Base-by-base conservation (phyloP, 2,797 vertebrate genomes). In the Etheostoma perlongum region DNA sequence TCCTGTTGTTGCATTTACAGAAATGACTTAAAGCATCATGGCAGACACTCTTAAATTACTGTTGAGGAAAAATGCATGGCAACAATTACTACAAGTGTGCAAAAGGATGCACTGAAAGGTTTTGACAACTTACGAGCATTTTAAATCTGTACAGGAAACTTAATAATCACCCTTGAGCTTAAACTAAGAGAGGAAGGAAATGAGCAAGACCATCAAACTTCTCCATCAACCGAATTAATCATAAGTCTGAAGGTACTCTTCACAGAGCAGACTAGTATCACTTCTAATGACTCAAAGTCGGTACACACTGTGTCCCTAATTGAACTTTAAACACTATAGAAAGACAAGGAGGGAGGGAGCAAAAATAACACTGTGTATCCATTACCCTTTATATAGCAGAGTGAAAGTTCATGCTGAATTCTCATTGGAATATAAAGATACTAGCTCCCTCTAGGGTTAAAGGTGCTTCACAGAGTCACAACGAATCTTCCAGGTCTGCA, bases 221-320 rank as follows among this genome's bases (percentile, higher is more conserved):
- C 76, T 88, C 69, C 83, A 86, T 85, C 71, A 71, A 67, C 73
- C 89, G 81, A 90, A 90, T 90, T 91, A 92, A 92, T 91, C 80
- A 89, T 81, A 66, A 90, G 78, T 30, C 72, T 62, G 46, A 68
- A 72, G 85, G 83, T 18, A 40, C 83, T 85, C 76, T 67, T 78
- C 72, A 65, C 63, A 62, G 59, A 13, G 19, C 70, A 21, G 74
- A 72, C 62, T 55, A 67, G 74, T 72, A 69, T 90, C 79, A 64
- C 42, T 6, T 81, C 75, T 76, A 86, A 86, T 85, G 81, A 83
- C 74, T 89, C 69, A 16, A 19, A 79, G 68, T 78, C 44, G 21
- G 54, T 69, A 77, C 77, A 83, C 85, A 77, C 49, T 1, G 30
- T 72, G 73, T 85, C 83, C 86, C 77, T 78, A 72, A 88, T 69